phyloP scores from a whole-genome alignment of 1,140 invertebrate genomes.

The Drosophila fuyamai region DNA sequence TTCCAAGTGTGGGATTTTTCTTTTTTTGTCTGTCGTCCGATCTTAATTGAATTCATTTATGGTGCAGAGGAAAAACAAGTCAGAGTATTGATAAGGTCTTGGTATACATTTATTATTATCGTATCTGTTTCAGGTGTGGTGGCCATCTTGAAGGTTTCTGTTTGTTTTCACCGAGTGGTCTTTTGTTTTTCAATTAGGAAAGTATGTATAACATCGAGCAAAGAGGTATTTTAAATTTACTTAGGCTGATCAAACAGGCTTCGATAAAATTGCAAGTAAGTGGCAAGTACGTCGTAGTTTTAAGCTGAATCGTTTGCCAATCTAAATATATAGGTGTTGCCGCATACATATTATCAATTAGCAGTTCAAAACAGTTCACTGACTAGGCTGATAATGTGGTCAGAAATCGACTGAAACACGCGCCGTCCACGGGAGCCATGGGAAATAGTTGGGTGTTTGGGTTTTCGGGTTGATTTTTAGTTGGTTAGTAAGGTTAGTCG shows the following conservation, averaged over 20 bases:
- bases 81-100: conserved; percentile 34
- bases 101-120: conserved; percentile 16
- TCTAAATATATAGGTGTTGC: conserved; percentile 34
- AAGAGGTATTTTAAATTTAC: conserved; percentile 7
- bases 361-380: conserved; percentile 70
- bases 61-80: conserved; percentile 36
- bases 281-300: conserved; percentile 34
- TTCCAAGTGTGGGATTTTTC: conserved; percentile 25
- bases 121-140: conserved; percentile 23
- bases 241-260: conserved; percentile 31
- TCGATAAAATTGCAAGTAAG: conserved; percentile 31
- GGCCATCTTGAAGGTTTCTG: conserved; percentile 33
- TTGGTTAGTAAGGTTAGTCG: conserved; percentile 10
- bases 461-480: background rate
- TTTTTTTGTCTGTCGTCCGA: conserved; percentile 30
- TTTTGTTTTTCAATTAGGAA: conserved; percentile 1
- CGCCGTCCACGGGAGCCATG: conserved; percentile 40
- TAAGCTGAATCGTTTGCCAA: background rate
- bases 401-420: conserved; percentile 41
- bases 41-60: conserved; percentile 42
- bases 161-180: conserved; percentile 21
- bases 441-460: conserved; percentile 12
- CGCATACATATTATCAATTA: conserved; percentile 70
- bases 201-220: background rate
- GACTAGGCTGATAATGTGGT: conserved; percentile 56